Percentiles rank a stretch among this genome's conserved stretches.
Evolutionary conservation across 2,113 vertebrate genomes (phyloP).

Genomic region (Accipiter cooperii): DNA sequence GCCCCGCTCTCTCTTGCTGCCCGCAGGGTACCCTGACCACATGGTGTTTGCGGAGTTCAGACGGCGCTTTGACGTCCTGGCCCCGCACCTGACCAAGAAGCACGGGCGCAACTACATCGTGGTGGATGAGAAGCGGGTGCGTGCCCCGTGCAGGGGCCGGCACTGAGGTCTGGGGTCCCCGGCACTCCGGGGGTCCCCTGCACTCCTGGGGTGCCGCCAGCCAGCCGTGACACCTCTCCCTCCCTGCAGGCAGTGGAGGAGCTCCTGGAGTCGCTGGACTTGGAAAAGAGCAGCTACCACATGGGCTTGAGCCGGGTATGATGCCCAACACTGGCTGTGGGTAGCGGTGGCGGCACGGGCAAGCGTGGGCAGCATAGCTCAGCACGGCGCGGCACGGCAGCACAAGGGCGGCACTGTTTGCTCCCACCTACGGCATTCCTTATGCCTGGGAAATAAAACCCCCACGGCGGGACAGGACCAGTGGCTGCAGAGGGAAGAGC

Average conservation of each 20-base stretch:
- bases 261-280: constrained; percentile 88
- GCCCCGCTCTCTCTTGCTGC: background rate
- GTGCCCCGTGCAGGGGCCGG: background rate
- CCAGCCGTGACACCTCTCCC: background rate
- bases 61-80: constrained; percentile 89
- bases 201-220: background rate
- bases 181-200: background rate
- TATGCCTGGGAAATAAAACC: background rate
- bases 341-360: background rate
- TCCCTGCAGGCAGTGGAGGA: constrained; percentile 86
- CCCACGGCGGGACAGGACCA: background rate
- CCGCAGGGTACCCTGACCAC: constrained; percentile 93
- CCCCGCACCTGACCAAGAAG: constrained; percentile 94
- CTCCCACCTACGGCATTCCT: constrained; percentile 26
- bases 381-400: background rate
- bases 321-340: fast-evolving
- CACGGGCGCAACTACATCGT: constrained; percentile 92
- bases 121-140: constrained; percentile 89
- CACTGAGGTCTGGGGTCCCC: background rate
- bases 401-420: background rate
- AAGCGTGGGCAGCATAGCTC: background rate
- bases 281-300: constrained; percentile 94
- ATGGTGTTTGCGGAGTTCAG: constrained; percentile 98
- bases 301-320: constrained; percentile 93
- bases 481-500: background rate